Percentiles rank a stretch among this genome's conserved stretches.
Conservation (phyloP, 1,140 invertebrate species). For the Pseudomyrmex sp. region DNA sequence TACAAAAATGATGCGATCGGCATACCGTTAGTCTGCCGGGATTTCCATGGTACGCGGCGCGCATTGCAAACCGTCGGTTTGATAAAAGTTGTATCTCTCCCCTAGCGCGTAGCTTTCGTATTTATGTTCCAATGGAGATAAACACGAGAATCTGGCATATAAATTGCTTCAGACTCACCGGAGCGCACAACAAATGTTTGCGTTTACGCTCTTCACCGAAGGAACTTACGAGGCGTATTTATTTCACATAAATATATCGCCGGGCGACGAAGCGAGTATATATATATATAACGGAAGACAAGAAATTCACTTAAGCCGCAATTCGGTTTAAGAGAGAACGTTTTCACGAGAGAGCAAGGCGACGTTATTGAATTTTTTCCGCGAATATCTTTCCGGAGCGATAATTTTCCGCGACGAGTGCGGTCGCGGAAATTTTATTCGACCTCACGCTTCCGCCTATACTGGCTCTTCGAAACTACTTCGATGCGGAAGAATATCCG, state of each 20-base stretch:
- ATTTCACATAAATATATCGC: neutral
- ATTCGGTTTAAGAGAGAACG: neutral
- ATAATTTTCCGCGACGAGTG: constrained; percentile 10
- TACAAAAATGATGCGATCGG: constrained; percentile 21
- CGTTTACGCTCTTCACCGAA: neutral
- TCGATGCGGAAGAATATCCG: constrained; percentile 45
- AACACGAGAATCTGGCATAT: constrained; percentile 19
- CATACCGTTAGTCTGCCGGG: neutral
- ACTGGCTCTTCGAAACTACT: neutral
- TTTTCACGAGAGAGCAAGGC: constrained; percentile 2
- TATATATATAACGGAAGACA: neutral
- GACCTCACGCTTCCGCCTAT: constrained; percentile 19
- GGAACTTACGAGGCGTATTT: constrained; percentile 8
- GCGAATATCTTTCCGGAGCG: neutral
- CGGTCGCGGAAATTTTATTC: constrained; percentile 37
- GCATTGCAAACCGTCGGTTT: constrained; percentile 20
- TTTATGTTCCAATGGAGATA: constrained; percentile 47
- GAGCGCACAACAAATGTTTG: constrained; percentile 11
- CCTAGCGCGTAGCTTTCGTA: constrained; percentile 21
- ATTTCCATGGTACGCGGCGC: constrained; percentile 14
- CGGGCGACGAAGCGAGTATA: neutral
- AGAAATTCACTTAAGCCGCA: neutral
- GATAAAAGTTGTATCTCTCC: constrained; percentile 35
- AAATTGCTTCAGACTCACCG: constrained; percentile 24
- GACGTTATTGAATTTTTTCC: constrained; percentile 31